These are phyloP conservation scores for Philopedon plagiatum DNA, from an alignment of 2,888 invertebrate genomes.

Conservation along the genomic window DNA sequence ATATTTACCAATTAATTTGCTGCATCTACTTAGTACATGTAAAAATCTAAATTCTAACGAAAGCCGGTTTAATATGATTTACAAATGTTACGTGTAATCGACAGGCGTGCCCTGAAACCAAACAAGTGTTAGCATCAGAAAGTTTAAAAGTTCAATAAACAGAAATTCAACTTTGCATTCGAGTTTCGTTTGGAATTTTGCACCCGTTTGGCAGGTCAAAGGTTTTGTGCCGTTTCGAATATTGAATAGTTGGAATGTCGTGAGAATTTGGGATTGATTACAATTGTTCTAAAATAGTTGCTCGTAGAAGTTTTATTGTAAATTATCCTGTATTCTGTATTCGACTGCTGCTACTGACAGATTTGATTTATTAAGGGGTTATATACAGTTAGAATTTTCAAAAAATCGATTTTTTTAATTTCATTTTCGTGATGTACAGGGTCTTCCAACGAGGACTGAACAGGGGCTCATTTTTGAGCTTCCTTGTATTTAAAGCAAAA, in stretches of 20 bases:
- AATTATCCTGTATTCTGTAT: too few relatives aligned
- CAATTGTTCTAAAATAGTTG: too few relatives aligned
- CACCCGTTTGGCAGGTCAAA: background rate
- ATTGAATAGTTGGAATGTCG: background rate
- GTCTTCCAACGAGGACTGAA: too few relatives aligned
- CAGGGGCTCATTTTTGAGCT: too few relatives aligned
- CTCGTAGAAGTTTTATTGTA: too few relatives aligned
- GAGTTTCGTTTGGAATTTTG: background rate
- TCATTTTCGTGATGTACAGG: too few relatives aligned
- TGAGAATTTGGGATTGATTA: too few relatives aligned
- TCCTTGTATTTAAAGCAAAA: too few relatives aligned
- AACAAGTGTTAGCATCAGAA: background rate
- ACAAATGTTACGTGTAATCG: slow-evolving; percentile 9
- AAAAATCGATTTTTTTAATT: too few relatives aligned
- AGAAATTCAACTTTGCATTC: background rate
- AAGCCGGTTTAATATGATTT: background rate
- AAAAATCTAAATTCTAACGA: slow-evolving; percentile 1
- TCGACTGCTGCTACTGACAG: too few relatives aligned
- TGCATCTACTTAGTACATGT: background rate
- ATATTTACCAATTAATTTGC: slow-evolving; percentile 1
- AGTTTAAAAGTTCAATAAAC: slow-evolving; percentile 7
- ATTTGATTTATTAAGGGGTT: too few relatives aligned
- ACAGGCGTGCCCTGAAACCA: background rate
- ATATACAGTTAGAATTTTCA: too few relatives aligned
- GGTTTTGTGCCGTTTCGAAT: background rate